phyloP scores from a whole-genome alignment of 2,888 invertebrate species.

The Parthenolecanium corni region DNA sequence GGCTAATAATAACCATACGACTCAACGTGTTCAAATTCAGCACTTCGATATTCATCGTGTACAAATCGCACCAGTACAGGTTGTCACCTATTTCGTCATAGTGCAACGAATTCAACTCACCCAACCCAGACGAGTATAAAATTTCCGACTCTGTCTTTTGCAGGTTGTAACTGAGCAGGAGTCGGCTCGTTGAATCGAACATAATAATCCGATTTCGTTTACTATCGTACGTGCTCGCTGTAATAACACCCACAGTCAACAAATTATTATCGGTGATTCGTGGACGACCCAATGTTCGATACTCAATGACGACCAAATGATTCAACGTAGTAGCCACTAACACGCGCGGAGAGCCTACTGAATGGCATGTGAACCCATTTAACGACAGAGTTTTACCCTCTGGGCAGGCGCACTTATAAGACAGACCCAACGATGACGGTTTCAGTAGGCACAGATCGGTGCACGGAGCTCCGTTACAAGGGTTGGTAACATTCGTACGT shows the following conservation, averaged over 20 bases:
- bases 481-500: constrained; percentile 39
- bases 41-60: constrained; percentile 52
- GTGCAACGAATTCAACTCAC: constrained; percentile 47
- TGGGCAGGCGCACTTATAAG: constrained; percentile 61
- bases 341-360: neutral
- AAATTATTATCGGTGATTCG: constrained; percentile 13
- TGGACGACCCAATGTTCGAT: constrained; percentile 22
- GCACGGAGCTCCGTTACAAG: constrained; percentile 53
- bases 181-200: neutral
- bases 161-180: constrained; percentile 37
- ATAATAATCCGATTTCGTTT: constrained; percentile 39
- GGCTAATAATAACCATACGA: constrained; percentile 49
- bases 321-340: constrained; percentile 18
- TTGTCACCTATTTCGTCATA: constrained; percentile 60
- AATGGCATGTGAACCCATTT: constrained; percentile 49
- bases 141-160: constrained; percentile 35
- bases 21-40: constrained; percentile 49
- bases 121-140: constrained; percentile 40
- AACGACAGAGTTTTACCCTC: constrained; percentile 50
- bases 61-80: constrained; percentile 59
- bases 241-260: constrained; percentile 10
- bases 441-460: constrained; percentile 65
- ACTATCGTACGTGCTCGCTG: constrained; percentile 54
- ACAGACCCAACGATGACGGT: constrained; percentile 39
- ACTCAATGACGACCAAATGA: constrained; percentile 18